These are phyloP conservation scores for Rallus crepitans DNA, from an alignment of 2,797 vertebrate genomes.

Conservation along the genomic window DNA sequence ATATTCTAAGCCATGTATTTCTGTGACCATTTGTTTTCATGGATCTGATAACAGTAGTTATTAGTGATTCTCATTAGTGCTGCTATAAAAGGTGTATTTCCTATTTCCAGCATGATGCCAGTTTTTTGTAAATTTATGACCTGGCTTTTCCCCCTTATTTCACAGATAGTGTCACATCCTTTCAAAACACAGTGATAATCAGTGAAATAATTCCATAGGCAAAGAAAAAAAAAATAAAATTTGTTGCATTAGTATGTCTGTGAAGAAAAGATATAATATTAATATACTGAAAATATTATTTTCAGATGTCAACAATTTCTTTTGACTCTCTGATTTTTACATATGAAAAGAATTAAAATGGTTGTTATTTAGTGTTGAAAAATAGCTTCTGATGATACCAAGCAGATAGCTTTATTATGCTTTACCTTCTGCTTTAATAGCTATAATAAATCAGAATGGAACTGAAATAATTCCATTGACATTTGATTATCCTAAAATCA, in stretches of 20 bases:
- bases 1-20: neutral
- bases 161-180: neutral
- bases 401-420: neutral
- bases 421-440: conserved; percentile 4
- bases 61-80: neutral
- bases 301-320: neutral
- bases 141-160: neutral
- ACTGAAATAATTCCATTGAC: conserved; percentile 16
- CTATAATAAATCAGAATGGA: neutral
- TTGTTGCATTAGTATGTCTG: neutral
- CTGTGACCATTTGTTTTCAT: neutral
- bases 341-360: neutral
- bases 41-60: neutral
- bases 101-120: neutral
- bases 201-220: neutral
- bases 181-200: neutral
- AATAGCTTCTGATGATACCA: neutral
- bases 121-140: neutral
- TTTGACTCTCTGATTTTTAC: neutral
- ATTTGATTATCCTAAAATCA: conserved; percentile 22
- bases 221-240: neutral
- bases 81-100: neutral
- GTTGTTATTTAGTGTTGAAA: neutral
- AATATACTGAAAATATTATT: neutral
- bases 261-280: neutral